phyloP scores from a whole-genome alignment of 2,113 vertebrate species.

The Poicephalus gulielmi region DNA sequence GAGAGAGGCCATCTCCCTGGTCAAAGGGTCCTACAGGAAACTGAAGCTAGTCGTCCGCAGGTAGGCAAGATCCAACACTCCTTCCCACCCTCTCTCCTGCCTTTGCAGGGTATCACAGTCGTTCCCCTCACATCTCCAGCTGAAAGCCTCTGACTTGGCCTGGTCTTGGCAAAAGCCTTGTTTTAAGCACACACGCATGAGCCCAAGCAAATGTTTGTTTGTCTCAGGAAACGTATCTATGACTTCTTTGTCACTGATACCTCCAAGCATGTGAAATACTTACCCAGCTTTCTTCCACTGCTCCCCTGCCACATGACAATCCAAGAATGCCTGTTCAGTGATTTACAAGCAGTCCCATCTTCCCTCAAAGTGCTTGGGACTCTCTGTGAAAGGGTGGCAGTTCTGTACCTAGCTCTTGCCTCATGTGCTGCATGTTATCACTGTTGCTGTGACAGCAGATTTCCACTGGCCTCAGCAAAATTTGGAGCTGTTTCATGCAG shows the following conservation, averaged over 20 bases:
- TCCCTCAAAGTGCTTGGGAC: not conserved
- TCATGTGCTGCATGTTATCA: not conserved
- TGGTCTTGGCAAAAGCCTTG: not conserved
- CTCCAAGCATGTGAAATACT: not conserved
- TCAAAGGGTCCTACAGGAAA: slow-evolving; percentile 91
- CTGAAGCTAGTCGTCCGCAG: slow-evolving; percentile 88
- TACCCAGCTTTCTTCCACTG: not conserved
- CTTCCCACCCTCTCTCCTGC: not conserved
- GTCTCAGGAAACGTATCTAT: not conserved
- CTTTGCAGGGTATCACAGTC: not conserved
- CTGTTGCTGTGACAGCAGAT: not conserved
- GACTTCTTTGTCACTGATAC: not conserved
- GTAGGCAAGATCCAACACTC: slow-evolving; percentile 64
- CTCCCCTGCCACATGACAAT: not conserved
- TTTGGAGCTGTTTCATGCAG: not conserved
- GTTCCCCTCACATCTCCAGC: not conserved
- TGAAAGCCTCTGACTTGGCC: not conserved
- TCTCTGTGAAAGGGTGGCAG: not conserved
- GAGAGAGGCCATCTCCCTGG: slow-evolving; percentile 88
- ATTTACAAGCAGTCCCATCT: not conserved
- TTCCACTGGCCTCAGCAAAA: not conserved
- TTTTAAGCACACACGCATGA: not conserved
- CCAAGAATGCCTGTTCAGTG: not conserved
- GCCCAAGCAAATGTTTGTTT: not conserved
- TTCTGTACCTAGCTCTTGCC: not conserved